Evolutionary conservation across 2,797 vertebrate genomes (phyloP).

Genomic region (Catharus ustulatus): DNA sequence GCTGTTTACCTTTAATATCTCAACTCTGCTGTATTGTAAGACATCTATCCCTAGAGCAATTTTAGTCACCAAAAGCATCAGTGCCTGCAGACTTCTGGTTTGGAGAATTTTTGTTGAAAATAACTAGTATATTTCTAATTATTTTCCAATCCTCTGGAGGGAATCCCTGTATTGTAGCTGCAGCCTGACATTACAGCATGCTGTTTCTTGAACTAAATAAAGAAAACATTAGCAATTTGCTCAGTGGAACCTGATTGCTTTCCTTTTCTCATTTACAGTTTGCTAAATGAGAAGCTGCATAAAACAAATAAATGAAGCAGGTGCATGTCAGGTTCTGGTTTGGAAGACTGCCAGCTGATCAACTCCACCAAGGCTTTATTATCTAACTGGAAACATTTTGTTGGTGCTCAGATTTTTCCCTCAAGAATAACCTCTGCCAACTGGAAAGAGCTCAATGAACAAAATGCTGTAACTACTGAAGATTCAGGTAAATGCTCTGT

Average conservation of each 20-base stretch:
- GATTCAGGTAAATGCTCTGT: slow-evolving; percentile 28
- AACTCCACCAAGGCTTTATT: slow-evolving; percentile 67
- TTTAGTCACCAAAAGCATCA: background rate
- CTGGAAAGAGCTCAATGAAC: slow-evolving; percentile 44
- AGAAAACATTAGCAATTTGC: slow-evolving; percentile 50
- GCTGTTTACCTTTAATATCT: background rate
- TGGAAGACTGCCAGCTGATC: slow-evolving; percentile 66
- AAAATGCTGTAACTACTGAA: slow-evolving; percentile 13
- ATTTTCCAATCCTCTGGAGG: background rate
- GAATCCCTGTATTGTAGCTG: background rate
- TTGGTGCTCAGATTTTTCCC: slow-evolving; percentile 70
- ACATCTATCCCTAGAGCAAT: background rate
- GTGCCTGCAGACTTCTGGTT: background rate
- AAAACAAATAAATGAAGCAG: slow-evolving; percentile 70
- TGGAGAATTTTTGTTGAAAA: background rate
- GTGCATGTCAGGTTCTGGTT: slow-evolving; percentile 49
- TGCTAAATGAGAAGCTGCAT: slow-evolving; percentile 44
- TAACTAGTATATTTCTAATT: slow-evolving; percentile 36
- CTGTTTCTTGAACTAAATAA: slow-evolving; percentile 58
- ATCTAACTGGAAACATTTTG: slow-evolving; percentile 77
- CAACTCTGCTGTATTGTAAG: slow-evolving; percentile 4
- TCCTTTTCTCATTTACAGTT: slow-evolving; percentile 23
- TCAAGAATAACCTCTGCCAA: slow-evolving; percentile 70
- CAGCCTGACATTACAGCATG: slow-evolving; percentile 15
- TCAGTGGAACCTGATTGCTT: slow-evolving; percentile 47